These are phyloP conservation scores for Falcunculus frontatus DNA, from an alignment of 2,113 vertebrate species.

Conservation along the genomic window DNA sequence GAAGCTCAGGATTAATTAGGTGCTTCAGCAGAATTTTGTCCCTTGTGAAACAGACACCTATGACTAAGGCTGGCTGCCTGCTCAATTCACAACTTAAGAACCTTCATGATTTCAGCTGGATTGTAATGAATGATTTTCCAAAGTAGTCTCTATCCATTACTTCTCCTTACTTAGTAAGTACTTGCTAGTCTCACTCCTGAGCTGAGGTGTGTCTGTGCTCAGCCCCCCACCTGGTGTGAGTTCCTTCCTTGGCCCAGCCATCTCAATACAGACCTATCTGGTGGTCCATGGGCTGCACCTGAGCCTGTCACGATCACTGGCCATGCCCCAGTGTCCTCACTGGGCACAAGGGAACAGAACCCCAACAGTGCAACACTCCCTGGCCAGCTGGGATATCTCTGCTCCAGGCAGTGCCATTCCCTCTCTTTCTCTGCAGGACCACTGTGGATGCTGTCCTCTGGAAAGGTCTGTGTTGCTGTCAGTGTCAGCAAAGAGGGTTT, in stretches of 20 bases:
- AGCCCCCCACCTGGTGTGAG: neutral
- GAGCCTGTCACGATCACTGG: neutral
- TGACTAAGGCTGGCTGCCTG: neutral
- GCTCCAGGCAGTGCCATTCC: neutral
- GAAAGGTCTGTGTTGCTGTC: neutral
- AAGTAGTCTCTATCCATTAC: neutral
- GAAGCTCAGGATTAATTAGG: neutral
- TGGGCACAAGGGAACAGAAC: accelerated
- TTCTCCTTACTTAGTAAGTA: neutral
- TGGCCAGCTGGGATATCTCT: neutral
- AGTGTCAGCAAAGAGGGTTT: neutral
- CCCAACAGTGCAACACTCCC: too few species aligned
- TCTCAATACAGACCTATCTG: neutral
- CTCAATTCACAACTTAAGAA: neutral
- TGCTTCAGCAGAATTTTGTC: neutral
- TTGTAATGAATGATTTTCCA: neutral
- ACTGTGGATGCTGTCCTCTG: accelerated
- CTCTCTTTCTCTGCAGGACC: neutral
- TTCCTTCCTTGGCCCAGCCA: neutral
- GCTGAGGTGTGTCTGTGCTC: neutral
- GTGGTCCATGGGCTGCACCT: neutral
- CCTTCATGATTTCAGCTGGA: neutral
- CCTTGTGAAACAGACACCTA: neutral
- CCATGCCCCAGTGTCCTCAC: accelerated
- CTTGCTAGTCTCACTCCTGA: neutral